Evolutionary conservation across 2,113 vertebrate species (phyloP).

Genomic region (Proteles cristata): DNA sequence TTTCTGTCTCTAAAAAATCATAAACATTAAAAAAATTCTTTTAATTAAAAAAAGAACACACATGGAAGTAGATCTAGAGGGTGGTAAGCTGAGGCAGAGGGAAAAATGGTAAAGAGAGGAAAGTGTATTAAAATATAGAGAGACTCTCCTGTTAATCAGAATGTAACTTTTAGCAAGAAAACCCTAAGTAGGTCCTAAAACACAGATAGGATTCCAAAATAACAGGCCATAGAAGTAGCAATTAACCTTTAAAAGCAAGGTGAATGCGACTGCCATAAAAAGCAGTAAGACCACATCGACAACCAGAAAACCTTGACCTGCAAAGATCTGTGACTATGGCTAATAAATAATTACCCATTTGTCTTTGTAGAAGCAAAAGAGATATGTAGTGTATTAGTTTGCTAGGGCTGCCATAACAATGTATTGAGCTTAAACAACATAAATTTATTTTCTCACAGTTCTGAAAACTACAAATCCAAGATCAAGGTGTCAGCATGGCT

Average conservation of each 20-base stretch:
- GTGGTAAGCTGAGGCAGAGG: not conserved
- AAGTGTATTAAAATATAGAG: not conserved
- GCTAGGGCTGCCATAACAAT: not conserved
- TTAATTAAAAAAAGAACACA: not conserved
- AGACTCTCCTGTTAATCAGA: not conserved
- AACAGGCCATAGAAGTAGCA: not conserved
- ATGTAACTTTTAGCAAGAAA: conserved; percentile 24
- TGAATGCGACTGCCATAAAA: not conserved
- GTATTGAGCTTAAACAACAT: not conserved
- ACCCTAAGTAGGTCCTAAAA: not conserved
- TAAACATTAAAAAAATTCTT: too few species aligned
- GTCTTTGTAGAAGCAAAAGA: not conserved
- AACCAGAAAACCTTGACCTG: conserved; percentile 4
- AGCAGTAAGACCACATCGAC: not conserved
- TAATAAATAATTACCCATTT: not conserved
- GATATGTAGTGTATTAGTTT: not conserved
- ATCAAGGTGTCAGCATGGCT: not conserved
- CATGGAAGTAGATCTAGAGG: not conserved
- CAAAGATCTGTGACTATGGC: not conserved
- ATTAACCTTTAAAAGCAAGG: conserved; percentile 15
- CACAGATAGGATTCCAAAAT: not conserved
- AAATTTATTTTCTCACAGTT: not conserved
- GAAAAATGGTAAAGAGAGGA: not conserved
- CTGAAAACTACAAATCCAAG: not conserved
- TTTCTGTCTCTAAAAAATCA: too few species aligned